A percentile compares a stretch with the other conserved stretches of the same genome.
phyloP scores from a whole-genome alignment of 2,888 invertebrate genomes.

The Metallyticus violacea region DNA sequence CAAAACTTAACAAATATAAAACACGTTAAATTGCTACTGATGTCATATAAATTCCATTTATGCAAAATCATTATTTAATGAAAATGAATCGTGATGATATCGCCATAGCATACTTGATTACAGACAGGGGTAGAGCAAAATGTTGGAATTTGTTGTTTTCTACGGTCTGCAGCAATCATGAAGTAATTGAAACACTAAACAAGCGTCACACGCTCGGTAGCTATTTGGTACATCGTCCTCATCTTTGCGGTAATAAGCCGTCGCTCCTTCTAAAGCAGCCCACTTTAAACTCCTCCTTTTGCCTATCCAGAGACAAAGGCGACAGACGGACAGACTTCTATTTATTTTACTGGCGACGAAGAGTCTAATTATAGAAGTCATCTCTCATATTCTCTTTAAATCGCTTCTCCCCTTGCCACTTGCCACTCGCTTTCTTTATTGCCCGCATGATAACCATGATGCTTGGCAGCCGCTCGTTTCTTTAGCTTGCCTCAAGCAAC shows the following conservation, averaged over 20 bases:
- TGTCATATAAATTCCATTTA: too few relatives aligned
- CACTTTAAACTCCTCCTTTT: too few relatives aligned
- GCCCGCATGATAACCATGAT: not conserved
- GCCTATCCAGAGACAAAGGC: not conserved
- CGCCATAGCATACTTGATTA: too few relatives aligned
- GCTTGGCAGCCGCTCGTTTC: not conserved
- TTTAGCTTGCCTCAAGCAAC: not conserved
- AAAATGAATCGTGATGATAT: too few relatives aligned
- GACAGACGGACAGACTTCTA: conserved; percentile 1
- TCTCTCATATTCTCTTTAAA: not conserved
- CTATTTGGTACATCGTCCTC: too few relatives aligned
- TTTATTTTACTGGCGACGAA: conserved; percentile 16
- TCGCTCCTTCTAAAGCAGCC: too few relatives aligned
- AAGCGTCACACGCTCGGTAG: not conserved
- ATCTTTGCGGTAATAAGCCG: too few relatives aligned
- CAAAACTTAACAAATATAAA: too few relatives aligned
- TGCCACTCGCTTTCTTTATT: not conserved
- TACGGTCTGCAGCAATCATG: not conserved
- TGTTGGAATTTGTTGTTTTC: too few relatives aligned
- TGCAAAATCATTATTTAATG: too few relatives aligned
- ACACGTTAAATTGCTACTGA: too few relatives aligned
- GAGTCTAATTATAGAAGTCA: conserved; percentile 19
- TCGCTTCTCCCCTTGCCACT: not conserved
- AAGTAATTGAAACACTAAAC: not conserved
- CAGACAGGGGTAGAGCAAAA: too few relatives aligned